Conservation (phyloP, 2,888 invertebrate species). For the Dasypolia templi region DNA sequence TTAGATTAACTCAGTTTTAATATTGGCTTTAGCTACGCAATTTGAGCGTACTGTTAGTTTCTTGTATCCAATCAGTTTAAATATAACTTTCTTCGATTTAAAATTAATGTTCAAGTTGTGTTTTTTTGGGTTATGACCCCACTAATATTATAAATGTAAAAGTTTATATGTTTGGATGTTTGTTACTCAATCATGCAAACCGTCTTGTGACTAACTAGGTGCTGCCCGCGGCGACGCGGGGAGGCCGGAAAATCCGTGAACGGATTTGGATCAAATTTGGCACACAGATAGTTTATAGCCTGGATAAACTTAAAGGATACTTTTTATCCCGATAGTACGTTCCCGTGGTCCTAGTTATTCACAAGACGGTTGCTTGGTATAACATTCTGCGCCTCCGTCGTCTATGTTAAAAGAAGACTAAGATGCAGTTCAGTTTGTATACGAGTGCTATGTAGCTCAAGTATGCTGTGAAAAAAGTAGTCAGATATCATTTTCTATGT, state of each 20-base stretch:
- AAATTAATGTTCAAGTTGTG: conserved; percentile 29
- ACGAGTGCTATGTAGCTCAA: background rate
- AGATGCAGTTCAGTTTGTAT: background rate
- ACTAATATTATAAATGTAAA: no score
- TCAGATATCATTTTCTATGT: no score
- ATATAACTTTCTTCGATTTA: conserved; percentile 19
- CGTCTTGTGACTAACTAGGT: no score
- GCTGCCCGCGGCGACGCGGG: no score
- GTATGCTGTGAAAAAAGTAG: background rate
- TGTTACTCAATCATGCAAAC: no score
- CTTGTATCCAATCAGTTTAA: conserved; percentile 40
- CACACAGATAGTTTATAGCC: no score
- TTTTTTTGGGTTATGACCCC: conserved; percentile 30
- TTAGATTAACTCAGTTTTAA: conserved; percentile 44
- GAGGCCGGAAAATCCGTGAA: no score
- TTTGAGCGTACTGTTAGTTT: conserved; percentile 35
- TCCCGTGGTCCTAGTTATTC: no score
- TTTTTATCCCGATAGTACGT: no score
- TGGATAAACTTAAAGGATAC: no score
- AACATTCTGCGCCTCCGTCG: background rate
- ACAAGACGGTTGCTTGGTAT: conserved; percentile 23
- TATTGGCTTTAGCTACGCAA: conserved; percentile 34
- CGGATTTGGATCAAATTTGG: no score
- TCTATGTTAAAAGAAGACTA: conserved; percentile 1
- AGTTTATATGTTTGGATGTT: no score